Conservation (phyloP, 1,140 invertebrate species). For the Eufriesea mexicana region DNA sequence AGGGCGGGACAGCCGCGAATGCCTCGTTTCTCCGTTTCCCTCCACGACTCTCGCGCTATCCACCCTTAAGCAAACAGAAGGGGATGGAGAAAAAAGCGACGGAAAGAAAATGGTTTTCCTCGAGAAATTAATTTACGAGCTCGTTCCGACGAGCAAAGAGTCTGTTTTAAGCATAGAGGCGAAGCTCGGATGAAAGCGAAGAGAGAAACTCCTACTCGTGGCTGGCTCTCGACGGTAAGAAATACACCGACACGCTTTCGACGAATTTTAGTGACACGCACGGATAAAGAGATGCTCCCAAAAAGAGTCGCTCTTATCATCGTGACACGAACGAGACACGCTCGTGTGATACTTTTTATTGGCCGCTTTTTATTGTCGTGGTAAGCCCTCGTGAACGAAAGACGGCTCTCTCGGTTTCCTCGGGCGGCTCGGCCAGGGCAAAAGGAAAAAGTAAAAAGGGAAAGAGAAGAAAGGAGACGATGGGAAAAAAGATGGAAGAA, state of each 20-base stretch:
- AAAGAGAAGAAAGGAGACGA: conserved; percentile 6
- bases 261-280: conserved; percentile 45
- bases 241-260: conserved; percentile 49
- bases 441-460: no score
- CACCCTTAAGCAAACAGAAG: neutral
- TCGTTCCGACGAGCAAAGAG: neutral
- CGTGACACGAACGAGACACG: conserved; percentile 43
- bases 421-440: neutral
- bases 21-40: neutral
- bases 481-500: neutral
- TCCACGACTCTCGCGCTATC: neutral
- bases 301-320: conserved; percentile 53
- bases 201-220: conserved; percentile 20
- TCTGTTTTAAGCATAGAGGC: conserved; percentile 2
- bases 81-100: neutral
- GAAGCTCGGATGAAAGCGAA: neutral
- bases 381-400: conserved; percentile 28
- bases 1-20: neutral
- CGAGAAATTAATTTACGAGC: conserved; percentile 31
- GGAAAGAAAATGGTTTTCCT: neutral
- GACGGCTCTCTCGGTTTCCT: neutral
- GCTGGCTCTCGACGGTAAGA: conserved; percentile 14
- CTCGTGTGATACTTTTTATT: conserved; percentile 60
- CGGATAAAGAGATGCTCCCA: conserved; percentile 52
- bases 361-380: conserved; percentile 12